A percentile compares a stretch with the other conserved stretches of the same genome.
Evolutionary conservation across 2,888 invertebrate genomes (phyloP).

Genomic region (Xestia rhomboidea): DNA sequence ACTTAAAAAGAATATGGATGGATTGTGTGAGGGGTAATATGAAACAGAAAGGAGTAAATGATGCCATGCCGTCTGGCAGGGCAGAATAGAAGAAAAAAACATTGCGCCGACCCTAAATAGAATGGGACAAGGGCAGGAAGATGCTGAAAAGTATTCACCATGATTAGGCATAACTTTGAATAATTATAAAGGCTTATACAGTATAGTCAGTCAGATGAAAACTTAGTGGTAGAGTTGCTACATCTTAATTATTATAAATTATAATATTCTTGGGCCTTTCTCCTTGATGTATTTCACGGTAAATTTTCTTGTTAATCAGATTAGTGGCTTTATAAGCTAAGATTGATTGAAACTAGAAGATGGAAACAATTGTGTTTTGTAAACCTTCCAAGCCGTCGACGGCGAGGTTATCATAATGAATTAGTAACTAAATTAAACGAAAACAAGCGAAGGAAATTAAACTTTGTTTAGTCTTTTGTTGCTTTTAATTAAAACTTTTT

Average conservation of each 20-base stretch:
- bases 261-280: slow-evolving; percentile 33
- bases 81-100: too few species aligned
- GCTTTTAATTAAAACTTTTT: slow-evolving; percentile 41
- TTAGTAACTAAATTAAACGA: slow-evolving; percentile 53
- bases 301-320: slow-evolving; percentile 40
- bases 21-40: too few species aligned
- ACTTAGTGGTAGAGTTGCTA: not conserved
- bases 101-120: too few species aligned
- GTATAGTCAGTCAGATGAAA: not conserved
- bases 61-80: too few species aligned
- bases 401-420: slow-evolving; percentile 55
- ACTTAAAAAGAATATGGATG: too few species aligned
- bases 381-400: slow-evolving; percentile 30
- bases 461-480: slow-evolving; percentile 44
- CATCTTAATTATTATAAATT: slow-evolving; percentile 29
- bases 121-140: too few species aligned
- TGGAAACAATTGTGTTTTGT: slow-evolving; percentile 46
- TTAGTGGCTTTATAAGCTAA: slow-evolving; percentile 46
- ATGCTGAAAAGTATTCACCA: too few species aligned
- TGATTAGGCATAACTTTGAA: too few species aligned
- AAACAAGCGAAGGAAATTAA: slow-evolving; percentile 47
- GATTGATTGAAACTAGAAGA: slow-evolving; percentile 54
- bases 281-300: slow-evolving; percentile 28
- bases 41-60: too few species aligned
- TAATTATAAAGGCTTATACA: not conserved